phyloP scores from a whole-genome alignment of 2,888 invertebrate genomes.

The Macaria liturata region DNA sequence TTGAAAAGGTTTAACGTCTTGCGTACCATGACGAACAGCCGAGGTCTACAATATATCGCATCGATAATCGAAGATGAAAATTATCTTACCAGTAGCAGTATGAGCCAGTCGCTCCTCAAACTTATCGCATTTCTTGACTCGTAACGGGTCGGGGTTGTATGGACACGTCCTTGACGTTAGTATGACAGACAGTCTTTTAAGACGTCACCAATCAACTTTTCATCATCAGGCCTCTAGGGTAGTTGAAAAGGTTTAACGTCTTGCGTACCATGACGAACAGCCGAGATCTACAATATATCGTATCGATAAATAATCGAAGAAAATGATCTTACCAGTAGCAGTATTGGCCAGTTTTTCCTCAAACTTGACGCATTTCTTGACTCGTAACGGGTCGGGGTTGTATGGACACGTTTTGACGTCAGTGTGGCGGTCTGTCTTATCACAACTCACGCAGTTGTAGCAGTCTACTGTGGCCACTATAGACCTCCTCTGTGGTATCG shows the following conservation, averaged over 20 bases:
- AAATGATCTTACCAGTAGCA: conserved; percentile 41
- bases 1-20: too few relatives aligned
- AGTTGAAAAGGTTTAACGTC: too few relatives aligned
- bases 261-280: too few relatives aligned
- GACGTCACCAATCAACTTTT: too few relatives aligned
- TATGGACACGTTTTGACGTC: conserved; percentile 51
- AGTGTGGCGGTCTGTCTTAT: conserved; percentile 34
- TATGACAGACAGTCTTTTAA: conserved; percentile 26
- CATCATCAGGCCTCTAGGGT: too few relatives aligned
- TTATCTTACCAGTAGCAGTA: conserved; percentile 46
- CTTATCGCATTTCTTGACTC: conserved; percentile 54
- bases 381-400: conserved; percentile 42
- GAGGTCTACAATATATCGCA: too few relatives aligned
- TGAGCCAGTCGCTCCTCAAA: conserved; percentile 56
- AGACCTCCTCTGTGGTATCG: too few relatives aligned
- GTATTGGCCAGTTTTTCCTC: conserved; percentile 54
- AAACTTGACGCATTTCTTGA: conserved; percentile 58
- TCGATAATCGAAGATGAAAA: conserved; percentile 17
- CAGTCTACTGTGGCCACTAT: conserved; percentile 40
- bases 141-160: conserved; percentile 40
- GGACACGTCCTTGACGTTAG: conserved; percentile 52
- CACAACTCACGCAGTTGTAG: conserved; percentile 59
- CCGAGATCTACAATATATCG: too few relatives aligned
- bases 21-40: too few relatives aligned
- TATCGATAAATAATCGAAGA: too few relatives aligned